Base-by-base conservation (phyloP, 2,888 invertebrate genomes). In the Phania funesta region DNA sequence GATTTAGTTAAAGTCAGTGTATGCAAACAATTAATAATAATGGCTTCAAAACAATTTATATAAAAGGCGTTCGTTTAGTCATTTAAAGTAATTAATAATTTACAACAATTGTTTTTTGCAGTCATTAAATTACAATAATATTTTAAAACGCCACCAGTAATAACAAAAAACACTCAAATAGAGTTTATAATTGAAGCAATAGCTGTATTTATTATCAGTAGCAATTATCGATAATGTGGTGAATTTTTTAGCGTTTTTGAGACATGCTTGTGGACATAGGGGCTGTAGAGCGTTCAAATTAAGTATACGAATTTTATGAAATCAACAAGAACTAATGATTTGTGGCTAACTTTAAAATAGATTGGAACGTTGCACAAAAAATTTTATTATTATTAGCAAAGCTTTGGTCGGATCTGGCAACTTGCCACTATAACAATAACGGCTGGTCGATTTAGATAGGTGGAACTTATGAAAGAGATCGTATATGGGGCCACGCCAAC, bases 41-140 rank as follows among this genome's bases (percentile, higher is more conserved):
- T 62, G 46, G 46, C 24, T 54, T 54, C 24, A 18, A 65, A 64
- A 32, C 38, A 64, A 70, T 70, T 56, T 41, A 65, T 58, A 58
- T 58, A 65, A 78, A 71, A 70, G 56, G 38, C 78, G 58, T 58
- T 71, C 48, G 24, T 73, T 76, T 65, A 73, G 58, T 79, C 65
- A 79, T 73, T 79, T 65, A 50, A 78, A 65, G 52, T 56, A 68
- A 81, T 81, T 77, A 67, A 77, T 73, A 77, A 74, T 81, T 77
- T 73, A 65, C 62, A 81, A 48, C 60, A 62, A 50, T 60, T 64
- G 41, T 50, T 48, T 75, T 80, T 80, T 76, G 60, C 48, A 68
- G 67, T 77, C 26, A 48, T 71, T 60, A 76, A 71, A 81, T 62
- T 62, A 62, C 46, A 56, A 71, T 68, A 38, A 38, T 64, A 58